A percentile compares a stretch with the other conserved stretches of the same genome.
Conservation (phyloP, 2,888 invertebrate genomes). For the Tenthredo notha region DNA sequence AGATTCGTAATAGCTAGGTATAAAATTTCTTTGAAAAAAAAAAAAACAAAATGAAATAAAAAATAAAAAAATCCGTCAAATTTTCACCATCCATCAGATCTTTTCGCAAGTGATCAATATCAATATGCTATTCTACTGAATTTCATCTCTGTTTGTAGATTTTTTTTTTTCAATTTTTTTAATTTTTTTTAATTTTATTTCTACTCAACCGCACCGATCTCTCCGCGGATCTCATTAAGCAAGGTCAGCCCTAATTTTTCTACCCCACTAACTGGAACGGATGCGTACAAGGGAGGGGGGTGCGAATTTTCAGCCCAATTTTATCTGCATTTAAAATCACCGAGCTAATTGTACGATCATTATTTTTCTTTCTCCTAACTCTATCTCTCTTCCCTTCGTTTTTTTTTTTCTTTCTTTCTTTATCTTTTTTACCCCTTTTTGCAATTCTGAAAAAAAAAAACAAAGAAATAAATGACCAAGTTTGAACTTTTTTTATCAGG, state of each 20-base stretch:
- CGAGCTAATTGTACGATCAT: not conserved
- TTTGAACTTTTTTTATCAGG: not conserved
- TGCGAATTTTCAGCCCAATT: conserved; percentile 2
- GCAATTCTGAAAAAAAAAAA: not conserved
- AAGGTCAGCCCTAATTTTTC: conserved; percentile 41
- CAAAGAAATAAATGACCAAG: not conserved
- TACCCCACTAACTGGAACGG: conserved; percentile 12
- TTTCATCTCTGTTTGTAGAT: not conserved
- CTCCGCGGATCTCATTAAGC: conserved; percentile 33
- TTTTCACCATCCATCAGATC: too few relatives aligned
- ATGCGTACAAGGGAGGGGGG: not conserved
- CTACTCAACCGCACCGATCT: not conserved
- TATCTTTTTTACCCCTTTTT: not conserved
- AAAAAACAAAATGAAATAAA: too few relatives aligned
- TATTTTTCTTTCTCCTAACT: not conserved
- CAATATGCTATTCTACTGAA: not conserved
- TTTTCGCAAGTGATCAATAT: not conserved
- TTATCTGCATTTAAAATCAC: conserved; percentile 24
- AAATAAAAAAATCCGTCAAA: too few relatives aligned
- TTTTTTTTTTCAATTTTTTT: not conserved
- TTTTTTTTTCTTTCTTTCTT: not conserved
- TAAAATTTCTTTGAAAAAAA: too few relatives aligned
- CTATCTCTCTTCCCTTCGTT: not conserved
- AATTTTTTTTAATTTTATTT: not conserved
- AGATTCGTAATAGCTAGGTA: too few relatives aligned